Conservation (phyloP, 2,888 invertebrate genomes). For the Rhorus exstirpatorius region DNA sequence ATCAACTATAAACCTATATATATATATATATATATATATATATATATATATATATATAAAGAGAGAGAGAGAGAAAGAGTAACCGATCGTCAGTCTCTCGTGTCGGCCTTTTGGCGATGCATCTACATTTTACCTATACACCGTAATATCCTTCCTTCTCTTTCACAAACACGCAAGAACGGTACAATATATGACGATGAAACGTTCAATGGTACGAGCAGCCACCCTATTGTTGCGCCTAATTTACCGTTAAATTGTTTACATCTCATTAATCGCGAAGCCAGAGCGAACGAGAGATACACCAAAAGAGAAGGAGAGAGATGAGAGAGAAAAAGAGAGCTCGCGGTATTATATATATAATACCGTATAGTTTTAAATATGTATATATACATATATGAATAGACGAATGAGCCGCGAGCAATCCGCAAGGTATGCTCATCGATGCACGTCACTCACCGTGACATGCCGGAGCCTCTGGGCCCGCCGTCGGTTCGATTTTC, state of each 20-base stretch:
- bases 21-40: constrained; percentile 2
- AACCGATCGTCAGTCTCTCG: constrained; percentile 58
- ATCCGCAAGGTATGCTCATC: constrained; percentile 78
- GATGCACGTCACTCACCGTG: constrained; percentile 82
- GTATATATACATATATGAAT: not conserved
- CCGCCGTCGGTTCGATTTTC: constrained; percentile 82
- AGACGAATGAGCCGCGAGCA: constrained; percentile 69
- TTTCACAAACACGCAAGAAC: constrained; percentile 33
- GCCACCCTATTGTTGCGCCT: constrained; percentile 84
- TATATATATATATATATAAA: not conserved
- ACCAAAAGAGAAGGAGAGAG: constrained; percentile 14
- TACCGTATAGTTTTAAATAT: constrained; percentile 21
- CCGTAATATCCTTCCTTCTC: constrained; percentile 14
- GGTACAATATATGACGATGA: constrained; percentile 43
- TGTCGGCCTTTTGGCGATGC: constrained; percentile 52
- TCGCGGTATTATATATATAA: constrained; percentile 30
- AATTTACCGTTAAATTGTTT: constrained; percentile 86
- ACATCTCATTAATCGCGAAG: constrained; percentile 85
- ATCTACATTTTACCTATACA: constrained; percentile 31
- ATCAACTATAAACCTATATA: constrained; percentile 46
- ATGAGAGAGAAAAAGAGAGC: no score
- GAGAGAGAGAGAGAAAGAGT: constrained; percentile 39
- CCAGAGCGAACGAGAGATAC: constrained; percentile 58
- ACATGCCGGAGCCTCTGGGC: constrained; percentile 67
- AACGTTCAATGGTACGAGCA: constrained; percentile 57